Evolutionary conservation across 2,888 invertebrate species (phyloP).

Genomic region (Eristalis pertinax): DNA sequence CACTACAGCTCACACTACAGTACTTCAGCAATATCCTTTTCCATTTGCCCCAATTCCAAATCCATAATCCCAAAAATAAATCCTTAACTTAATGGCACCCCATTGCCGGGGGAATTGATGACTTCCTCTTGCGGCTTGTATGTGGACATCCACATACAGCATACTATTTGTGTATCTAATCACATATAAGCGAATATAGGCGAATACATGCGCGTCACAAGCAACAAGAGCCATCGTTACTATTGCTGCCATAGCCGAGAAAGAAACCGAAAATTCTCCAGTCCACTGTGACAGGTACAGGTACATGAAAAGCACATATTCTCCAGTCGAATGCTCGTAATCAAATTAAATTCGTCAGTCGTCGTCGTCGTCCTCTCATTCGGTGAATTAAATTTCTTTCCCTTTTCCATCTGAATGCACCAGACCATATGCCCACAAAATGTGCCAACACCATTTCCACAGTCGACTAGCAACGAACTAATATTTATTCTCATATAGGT

Average conservation of each 20-base stretch:
- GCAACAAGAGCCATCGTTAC: constrained; percentile 4
- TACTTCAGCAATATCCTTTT: background rate
- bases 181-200: background rate
- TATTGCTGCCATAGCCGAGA: background rate
- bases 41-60: constrained; percentile 17
- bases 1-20: background rate
- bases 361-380: background rate
- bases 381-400: constrained; percentile 20
- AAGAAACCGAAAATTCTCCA: background rate
- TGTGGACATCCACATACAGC: background rate
- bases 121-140: constrained; percentile 34
- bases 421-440: background rate
- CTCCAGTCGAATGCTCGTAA: constrained; percentile 41
- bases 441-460: background rate
- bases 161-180: background rate
- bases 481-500: constrained; percentile 63
- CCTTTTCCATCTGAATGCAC: constrained; percentile 28
- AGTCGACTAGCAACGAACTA: constrained; percentile 29
- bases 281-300: constrained; percentile 38
- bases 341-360: constrained; percentile 50
- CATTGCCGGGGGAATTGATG: constrained; percentile 44
- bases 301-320: constrained; percentile 55
- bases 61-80: constrained; percentile 48
- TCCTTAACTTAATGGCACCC: constrained; percentile 51
- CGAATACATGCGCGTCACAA: background rate